Evolutionary conservation across 2,113 vertebrate species (phyloP).

Genomic region (Sinocyclocheilus anshuiensis): DNA sequence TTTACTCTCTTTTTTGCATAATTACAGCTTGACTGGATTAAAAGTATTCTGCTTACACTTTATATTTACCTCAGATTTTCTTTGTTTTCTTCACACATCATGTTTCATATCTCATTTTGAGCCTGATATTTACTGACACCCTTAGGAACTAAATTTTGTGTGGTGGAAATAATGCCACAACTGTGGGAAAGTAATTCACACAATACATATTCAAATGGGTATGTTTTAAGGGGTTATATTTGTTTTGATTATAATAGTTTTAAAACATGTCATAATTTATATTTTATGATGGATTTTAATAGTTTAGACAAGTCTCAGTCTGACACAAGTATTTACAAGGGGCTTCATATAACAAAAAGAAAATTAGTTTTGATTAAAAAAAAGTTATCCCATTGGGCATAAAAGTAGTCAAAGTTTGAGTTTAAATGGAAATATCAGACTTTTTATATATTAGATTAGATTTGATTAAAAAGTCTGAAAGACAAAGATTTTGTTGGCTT

Average conservation of each 20-base stretch:
- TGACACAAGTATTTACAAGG: background rate
- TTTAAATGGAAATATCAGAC: background rate
- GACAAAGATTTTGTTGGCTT: background rate
- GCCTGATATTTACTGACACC: background rate
- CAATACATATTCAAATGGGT: background rate
- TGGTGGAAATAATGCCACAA: background rate
- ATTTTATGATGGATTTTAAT: background rate
- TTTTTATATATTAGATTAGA: background rate
- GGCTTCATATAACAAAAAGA: background rate
- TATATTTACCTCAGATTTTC: background rate
- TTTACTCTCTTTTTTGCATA: background rate
- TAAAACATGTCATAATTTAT: background rate
- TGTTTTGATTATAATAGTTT: background rate
- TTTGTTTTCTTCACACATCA: background rate
- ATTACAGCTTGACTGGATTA: background rate
- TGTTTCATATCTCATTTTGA: background rate
- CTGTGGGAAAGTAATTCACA: background rate
- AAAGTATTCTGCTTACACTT: background rate
- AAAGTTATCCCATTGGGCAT: background rate
- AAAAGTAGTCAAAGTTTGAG: background rate
- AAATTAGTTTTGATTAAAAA: background rate
- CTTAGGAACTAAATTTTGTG: background rate
- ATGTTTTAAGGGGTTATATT: background rate
- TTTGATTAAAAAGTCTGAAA: background rate
- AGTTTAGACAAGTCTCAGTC: background rate